phyloP scores from a whole-genome alignment of 2,113 vertebrate species.

The Glaucomys volans region DNA sequence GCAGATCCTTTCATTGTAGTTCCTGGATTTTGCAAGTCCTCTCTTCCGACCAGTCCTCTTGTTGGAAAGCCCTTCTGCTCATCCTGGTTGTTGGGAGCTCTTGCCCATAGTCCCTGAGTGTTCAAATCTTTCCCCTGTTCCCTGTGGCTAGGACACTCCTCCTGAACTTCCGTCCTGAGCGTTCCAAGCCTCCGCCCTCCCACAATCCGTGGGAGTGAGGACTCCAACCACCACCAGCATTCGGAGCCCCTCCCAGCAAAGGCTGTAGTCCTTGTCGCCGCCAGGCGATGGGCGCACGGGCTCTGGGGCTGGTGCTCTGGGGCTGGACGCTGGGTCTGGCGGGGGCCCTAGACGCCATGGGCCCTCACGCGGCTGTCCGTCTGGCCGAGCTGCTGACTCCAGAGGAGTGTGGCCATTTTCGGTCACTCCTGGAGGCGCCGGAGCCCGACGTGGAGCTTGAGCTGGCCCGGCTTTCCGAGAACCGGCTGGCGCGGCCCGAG shows the following conservation, averaged over 20 bases:
- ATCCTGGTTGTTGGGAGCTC: background rate
- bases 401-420: constrained; percentile 84
- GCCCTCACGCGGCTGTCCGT: constrained; percentile 82
- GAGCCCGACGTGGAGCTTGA: constrained; percentile 46
- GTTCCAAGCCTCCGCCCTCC: background rate
- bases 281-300: background rate
- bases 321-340: background rate
- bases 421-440: background rate
- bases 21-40: background rate
- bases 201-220: background rate
- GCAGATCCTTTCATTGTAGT: background rate
- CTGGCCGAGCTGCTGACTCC: constrained; percentile 82
- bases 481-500: constrained; percentile 45
- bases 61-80: background rate
- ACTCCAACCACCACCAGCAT: background rate
- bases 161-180: background rate
- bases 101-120: no score
- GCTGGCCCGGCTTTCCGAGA: constrained; percentile 25
- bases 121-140: background rate
- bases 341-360: constrained; percentile 77
- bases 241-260: background rate
- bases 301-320: constrained; percentile 32
- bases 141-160: background rate
- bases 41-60: background rate
- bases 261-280: background rate